These are phyloP conservation scores for Rhinolophus sinicus DNA, from an alignment of 2,113 vertebrate species.

Conservation along the genomic window DNA sequence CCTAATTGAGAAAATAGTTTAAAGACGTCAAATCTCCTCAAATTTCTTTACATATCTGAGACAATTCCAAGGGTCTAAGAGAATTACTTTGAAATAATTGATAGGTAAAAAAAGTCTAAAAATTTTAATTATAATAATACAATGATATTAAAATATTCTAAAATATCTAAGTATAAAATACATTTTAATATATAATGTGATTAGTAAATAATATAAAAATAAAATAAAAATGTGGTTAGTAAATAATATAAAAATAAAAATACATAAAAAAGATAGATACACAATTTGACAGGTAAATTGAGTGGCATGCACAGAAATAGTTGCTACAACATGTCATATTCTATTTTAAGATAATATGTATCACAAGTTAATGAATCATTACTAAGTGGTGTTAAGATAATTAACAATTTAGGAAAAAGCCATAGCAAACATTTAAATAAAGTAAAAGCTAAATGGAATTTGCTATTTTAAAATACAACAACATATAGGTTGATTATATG, in stretches of 20 bases:
- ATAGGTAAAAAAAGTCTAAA: not conserved
- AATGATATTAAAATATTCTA: not conserved
- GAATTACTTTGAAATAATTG: not conserved
- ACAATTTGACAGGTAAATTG: not conserved
- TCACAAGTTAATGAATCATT: not conserved
- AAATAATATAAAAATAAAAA: not conserved
- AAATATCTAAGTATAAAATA: not conserved
- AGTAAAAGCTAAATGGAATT: not conserved
- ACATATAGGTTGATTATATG: not conserved
- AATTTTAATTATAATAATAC: not conserved
- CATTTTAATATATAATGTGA: not conserved
- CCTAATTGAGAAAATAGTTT: not conserved
- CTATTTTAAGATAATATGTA: not conserved
- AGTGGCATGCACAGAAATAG: not conserved
- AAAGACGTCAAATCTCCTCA: not conserved
- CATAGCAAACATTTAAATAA: not conserved
- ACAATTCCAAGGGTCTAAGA: not conserved
- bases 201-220: not conserved
- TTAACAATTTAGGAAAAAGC: not conserved
- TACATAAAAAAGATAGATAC: not conserved
- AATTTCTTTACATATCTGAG: not conserved
- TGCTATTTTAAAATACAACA: not conserved
- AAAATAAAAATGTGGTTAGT: not conserved
- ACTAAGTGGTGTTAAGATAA: not conserved
- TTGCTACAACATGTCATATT: not conserved